Percentiles rank a stretch among this genome's conserved stretches.
phyloP scores from a whole-genome alignment of 92 coral and sea anemone species.

The Muricea muricata region DNA sequence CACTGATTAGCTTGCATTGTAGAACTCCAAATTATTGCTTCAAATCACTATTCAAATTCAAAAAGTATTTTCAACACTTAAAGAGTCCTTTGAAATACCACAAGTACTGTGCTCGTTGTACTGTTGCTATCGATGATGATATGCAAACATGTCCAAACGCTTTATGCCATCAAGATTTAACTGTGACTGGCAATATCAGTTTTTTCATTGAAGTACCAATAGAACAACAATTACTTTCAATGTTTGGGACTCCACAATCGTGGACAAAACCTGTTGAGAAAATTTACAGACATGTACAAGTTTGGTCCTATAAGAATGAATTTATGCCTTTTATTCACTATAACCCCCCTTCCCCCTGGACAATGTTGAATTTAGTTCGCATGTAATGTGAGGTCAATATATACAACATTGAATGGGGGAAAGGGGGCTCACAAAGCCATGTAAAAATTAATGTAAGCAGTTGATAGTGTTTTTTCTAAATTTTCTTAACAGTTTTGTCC shows the following conservation, averaged over 20 bases:
- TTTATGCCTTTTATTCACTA: too few relatives aligned
- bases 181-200: constrained; percentile 51
- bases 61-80: constrained; percentile 44
- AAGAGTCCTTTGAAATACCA: constrained; percentile 64
- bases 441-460: too few relatives aligned
- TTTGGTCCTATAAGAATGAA: too few relatives aligned
- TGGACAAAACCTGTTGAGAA: too few relatives aligned
- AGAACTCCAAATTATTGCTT: constrained; percentile 60
- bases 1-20: constrained; percentile 61
- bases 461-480: too few relatives aligned
- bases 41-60: constrained; percentile 53
- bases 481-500: too few relatives aligned
- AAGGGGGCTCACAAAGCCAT: too few relatives aligned
- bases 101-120: constrained; percentile 63
- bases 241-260: constrained; percentile 60
- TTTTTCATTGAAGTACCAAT: constrained; percentile 65
- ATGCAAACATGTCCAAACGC: constrained; percentile 57
- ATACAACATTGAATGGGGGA: too few relatives aligned
- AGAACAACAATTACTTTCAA: constrained; percentile 43
- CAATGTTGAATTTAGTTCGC: too few relatives aligned
- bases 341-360: too few relatives aligned
- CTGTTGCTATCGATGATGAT: constrained; percentile 58
- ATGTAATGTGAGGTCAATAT: too few relatives aligned
- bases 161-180: constrained; percentile 55
- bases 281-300: too few relatives aligned